Evolutionary conservation across 2,888 invertebrate species (phyloP).

Genomic region (Sinentomon sp.): DNA sequence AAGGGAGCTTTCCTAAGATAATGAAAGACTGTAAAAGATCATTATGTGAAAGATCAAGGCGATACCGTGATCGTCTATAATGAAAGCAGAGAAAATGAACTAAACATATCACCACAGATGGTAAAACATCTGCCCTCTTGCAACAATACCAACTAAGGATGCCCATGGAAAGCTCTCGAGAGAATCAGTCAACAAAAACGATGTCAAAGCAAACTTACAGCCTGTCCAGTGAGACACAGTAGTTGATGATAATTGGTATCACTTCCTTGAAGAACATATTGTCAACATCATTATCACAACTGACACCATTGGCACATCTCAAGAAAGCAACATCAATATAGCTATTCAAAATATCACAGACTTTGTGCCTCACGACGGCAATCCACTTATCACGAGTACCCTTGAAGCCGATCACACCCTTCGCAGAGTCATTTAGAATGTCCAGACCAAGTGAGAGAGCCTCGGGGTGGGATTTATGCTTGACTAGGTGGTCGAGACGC

Average conservation of each 20-base stretch:
- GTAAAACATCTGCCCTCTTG: background rate
- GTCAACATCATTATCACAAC: too few species aligned
- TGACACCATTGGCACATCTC: too few species aligned
- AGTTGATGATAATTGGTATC: conserved; percentile 16
- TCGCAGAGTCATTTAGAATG: conserved; percentile 32
- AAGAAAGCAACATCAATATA: conserved; percentile 18
- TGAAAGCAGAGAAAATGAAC: too few species aligned
- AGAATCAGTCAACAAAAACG: background rate
- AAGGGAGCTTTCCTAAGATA: too few species aligned
- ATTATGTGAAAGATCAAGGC: too few species aligned
- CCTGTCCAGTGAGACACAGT: conserved; percentile 21
- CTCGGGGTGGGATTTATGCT: conserved; percentile 27
- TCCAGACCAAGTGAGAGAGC: conserved; percentile 30
- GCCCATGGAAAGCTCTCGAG: background rate
- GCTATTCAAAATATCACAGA: conserved; percentile 19
- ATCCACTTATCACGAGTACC: too few species aligned
- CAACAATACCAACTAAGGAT: background rate
- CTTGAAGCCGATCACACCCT: conserved; percentile 30
- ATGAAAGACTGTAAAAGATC: too few species aligned
- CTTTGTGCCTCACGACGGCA: too few species aligned
- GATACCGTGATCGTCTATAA: too few species aligned
- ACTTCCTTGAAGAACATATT: conserved; percentile 11
- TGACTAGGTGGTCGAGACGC: conserved; percentile 24
- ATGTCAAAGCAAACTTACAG: conserved; percentile 22
- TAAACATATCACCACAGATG: conserved; percentile 7